phyloP scores from a whole-genome alignment of 2,113 vertebrate genomes.

The Erinaceus europaeus region DNA sequence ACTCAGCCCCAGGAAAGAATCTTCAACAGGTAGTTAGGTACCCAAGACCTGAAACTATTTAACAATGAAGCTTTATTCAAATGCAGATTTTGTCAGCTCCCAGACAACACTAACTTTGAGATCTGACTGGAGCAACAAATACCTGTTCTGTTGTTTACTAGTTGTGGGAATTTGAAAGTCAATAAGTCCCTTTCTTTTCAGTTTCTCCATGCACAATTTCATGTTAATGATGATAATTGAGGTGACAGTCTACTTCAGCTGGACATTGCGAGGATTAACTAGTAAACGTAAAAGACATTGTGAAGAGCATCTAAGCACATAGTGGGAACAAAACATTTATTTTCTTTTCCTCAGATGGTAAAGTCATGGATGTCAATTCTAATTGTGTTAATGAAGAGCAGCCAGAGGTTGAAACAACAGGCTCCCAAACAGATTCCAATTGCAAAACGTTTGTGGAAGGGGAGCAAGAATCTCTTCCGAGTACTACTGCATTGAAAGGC shows the following conservation, averaged over 20 bases:
- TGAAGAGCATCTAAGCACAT: not conserved
- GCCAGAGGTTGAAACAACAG: not conserved
- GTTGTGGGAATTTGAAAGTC: not conserved
- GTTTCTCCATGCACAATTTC: not conserved
- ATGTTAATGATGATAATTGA: not conserved
- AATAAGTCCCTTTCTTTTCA: not conserved
- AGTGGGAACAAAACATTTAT: not conserved
- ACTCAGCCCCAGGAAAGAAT: not conserved
- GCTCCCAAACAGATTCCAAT: constrained; percentile 54
- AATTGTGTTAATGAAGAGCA: constrained; percentile 68
- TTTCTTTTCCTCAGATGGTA: constrained; percentile 66
- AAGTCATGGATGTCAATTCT: constrained; percentile 39
- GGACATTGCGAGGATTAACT: not conserved
- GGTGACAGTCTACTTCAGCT: not conserved
- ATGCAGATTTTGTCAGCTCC: not conserved
- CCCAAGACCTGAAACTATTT: not conserved
- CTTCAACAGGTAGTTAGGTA: not conserved
- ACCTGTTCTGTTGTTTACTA: not conserved
- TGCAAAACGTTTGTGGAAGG: not conserved
- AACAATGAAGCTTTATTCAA: not conserved
- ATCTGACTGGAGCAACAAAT: not conserved
- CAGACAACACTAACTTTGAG: not conserved
- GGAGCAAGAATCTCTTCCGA: constrained; percentile 25
- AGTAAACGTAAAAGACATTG: not conserved
- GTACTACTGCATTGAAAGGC: not conserved